These are phyloP conservation scores for Spisula solida DNA, from an alignment of 2,888 invertebrate genomes.

Conservation along the genomic window DNA sequence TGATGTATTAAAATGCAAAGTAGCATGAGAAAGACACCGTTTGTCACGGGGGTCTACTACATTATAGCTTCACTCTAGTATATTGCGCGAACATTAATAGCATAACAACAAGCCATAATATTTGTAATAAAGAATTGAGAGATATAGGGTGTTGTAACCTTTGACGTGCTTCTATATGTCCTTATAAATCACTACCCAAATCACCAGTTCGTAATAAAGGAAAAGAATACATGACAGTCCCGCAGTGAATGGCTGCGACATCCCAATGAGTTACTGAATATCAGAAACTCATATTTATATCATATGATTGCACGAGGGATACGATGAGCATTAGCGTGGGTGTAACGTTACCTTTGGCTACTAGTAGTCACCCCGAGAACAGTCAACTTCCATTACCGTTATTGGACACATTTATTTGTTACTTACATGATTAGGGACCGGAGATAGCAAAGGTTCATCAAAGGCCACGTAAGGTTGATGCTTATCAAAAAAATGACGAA, in stretches of 20 bases:
- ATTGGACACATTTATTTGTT: not conserved
- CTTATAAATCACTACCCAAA: too few relatives aligned
- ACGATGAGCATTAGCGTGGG: not conserved
- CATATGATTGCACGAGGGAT: not conserved
- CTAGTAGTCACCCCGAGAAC: not conserved
- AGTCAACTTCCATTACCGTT: not conserved
- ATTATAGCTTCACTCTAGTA: too few relatives aligned
- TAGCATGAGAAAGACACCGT: too few relatives aligned
- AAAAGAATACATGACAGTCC: not conserved
- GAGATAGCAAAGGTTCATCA: not conserved
- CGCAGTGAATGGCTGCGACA: not conserved
- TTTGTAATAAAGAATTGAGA: too few relatives aligned
- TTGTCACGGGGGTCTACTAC: too few relatives aligned
- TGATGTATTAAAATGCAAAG: too few relatives aligned
- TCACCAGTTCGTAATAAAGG: not conserved
- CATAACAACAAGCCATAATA: too few relatives aligned
- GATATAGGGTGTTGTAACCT: too few relatives aligned
- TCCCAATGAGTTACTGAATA: not conserved
- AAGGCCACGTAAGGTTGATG: not conserved
- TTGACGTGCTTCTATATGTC: too few relatives aligned
- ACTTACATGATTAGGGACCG: not conserved
- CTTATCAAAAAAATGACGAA: not conserved
- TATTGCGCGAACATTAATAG: too few relatives aligned
- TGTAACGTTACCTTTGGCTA: not conserved
- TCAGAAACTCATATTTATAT: not conserved